A percentile compares a stretch with the other conserved stretches of the same genome.
phyloP scores from a whole-genome alignment of 1,140 invertebrate species.

The Ptiloglossa arizonensis region DNA sequence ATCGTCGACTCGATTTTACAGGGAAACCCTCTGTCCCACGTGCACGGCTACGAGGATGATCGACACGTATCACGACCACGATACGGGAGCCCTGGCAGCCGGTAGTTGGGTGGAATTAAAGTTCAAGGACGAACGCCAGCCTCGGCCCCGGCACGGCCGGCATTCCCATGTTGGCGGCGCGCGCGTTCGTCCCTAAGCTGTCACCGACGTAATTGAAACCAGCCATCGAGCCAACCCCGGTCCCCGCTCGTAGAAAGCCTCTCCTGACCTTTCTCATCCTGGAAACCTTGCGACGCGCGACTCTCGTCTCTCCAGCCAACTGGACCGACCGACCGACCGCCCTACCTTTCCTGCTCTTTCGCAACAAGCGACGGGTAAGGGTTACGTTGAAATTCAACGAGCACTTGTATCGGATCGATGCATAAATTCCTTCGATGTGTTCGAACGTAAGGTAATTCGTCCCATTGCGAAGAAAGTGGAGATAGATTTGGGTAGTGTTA shows the following conservation, averaged over 20 bases:
- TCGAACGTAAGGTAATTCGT: no score
- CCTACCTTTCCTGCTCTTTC: no score
- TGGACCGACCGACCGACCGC: no score
- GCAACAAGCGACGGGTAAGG: no score
- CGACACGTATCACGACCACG: background rate
- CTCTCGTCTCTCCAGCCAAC: no score
- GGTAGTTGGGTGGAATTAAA: slow-evolving; percentile 26
- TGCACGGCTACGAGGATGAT: background rate
- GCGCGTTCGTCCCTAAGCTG: slow-evolving; percentile 1
- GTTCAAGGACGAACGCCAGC: slow-evolving; percentile 47
- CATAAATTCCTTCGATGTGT: no score
- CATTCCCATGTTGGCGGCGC: slow-evolving; percentile 26
- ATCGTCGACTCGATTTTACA: slow-evolving; percentile 40
- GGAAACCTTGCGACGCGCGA: background rate
- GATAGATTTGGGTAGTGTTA: no score
- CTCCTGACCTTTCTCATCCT: slow-evolving; percentile 14
- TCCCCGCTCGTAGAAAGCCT: background rate
- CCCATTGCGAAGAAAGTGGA: no score
- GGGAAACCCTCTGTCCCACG: slow-evolving; percentile 30
- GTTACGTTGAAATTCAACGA: no score
- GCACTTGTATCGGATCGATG: no score
- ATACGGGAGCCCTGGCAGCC: background rate
- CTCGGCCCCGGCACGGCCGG: slow-evolving; percentile 19
- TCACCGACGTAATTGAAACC: slow-evolving; percentile 29
- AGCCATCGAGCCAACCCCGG: background rate